These are phyloP conservation scores for Pyxicephalus adspersus DNA, from an alignment of 2,113 vertebrate genomes.

Conservation along the genomic window DNA sequence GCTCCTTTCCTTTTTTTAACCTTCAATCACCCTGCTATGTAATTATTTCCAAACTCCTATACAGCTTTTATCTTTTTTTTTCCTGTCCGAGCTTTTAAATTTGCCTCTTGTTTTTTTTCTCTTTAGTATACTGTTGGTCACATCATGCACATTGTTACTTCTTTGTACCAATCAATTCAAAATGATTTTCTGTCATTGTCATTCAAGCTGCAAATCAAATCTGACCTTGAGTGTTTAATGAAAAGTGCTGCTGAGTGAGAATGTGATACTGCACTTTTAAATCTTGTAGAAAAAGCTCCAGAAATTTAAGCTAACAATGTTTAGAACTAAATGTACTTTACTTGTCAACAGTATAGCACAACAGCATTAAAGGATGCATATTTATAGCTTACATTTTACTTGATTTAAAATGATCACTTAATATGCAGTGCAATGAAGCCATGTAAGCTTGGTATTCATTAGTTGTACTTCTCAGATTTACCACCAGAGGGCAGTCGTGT, in stretches of 20 bases:
- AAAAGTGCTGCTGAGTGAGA: conserved; percentile 49
- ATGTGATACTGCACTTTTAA: not conserved
- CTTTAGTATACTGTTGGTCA: conserved; percentile 9
- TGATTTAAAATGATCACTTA: not conserved
- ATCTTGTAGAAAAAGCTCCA: conserved; percentile 12
- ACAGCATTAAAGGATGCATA: not conserved
- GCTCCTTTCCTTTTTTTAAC: conserved; percentile 10
- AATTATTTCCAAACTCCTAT: conserved; percentile 18
- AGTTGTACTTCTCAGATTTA: rapidly evolving
- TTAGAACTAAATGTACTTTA: conserved; percentile 31
- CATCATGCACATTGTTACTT: conserved; percentile 30
- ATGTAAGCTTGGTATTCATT: not conserved
- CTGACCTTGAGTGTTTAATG: conserved; percentile 51
- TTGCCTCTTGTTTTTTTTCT: not conserved
- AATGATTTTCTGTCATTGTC: conserved; percentile 61
- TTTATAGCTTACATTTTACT: not conserved
- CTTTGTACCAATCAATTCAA: conserved; percentile 57
- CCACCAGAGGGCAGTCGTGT: conserved; percentile 73
- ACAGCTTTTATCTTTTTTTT: not conserved
- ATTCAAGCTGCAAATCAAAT: conserved; percentile 59
- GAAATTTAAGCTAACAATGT: not conserved
- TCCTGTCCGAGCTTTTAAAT: not conserved
- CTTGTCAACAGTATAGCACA: conserved; percentile 22
- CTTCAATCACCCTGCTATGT: conserved; percentile 14
- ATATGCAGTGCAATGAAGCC: not conserved